A percentile compares a stretch with the other conserved stretches of the same genome.
Conservation (phyloP, 2,888 invertebrate species). For the Leptinotarsa haldemani region DNA sequence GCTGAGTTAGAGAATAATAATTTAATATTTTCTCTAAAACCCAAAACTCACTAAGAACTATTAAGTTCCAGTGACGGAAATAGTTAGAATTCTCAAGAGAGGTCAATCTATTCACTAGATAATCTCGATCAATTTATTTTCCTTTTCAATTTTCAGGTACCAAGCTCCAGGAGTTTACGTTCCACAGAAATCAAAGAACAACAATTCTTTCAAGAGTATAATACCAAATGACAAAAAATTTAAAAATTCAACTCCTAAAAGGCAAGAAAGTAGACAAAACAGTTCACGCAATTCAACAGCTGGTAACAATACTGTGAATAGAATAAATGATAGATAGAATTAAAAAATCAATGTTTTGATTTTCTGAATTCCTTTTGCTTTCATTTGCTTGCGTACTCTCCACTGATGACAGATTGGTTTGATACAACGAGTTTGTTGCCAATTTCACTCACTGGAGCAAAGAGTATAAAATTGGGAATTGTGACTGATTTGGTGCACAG, state of each 20-base stretch:
- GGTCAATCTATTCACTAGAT: too few species aligned
- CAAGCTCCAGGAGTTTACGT: conserved; percentile 56
- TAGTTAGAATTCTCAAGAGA: too few species aligned
- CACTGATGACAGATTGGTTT: too few species aligned
- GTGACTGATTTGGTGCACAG: too few species aligned
- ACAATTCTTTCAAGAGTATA: conserved; percentile 16
- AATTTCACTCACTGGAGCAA: too few species aligned
- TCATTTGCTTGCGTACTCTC: too few species aligned
- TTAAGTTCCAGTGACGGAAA: too few species aligned
- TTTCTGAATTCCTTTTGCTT: background rate
- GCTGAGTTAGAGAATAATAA: too few species aligned
- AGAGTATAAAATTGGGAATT: too few species aligned
- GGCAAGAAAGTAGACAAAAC: conserved; percentile 28
- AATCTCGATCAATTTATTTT: background rate
- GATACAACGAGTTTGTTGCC: too few species aligned
- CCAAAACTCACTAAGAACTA: too few species aligned
- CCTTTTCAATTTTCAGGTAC: conserved; percentile 53
- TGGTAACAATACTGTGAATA: conserved; percentile 25
- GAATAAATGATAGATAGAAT: conserved; percentile 12
- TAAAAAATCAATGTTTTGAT: background rate
- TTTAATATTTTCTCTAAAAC: too few species aligned
- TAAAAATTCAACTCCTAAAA: conserved; percentile 23
- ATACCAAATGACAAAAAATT: conserved; percentile 35
- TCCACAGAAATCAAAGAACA: conserved; percentile 42
- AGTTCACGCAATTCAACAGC: conserved; percentile 18